phyloP scores from a whole-genome alignment of 2,113 vertebrate species.

The Eulacestoma nigropectus region DNA sequence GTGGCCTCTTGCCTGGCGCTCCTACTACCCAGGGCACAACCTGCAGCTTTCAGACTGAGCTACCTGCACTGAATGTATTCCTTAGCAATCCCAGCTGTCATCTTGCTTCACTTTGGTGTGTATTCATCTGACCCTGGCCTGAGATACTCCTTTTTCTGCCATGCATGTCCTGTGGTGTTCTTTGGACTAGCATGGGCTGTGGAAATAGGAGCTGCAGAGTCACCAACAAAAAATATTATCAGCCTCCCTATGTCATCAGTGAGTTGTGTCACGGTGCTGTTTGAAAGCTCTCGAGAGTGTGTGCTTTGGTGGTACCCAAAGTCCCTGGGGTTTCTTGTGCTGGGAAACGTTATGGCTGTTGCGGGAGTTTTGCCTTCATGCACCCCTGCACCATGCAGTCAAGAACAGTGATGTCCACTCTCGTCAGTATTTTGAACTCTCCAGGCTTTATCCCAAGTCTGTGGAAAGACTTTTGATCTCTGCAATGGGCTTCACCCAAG shows the following conservation, averaged over 20 bases:
- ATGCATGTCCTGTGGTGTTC: accelerated
- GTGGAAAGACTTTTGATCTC: neutral
- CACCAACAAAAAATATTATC: neutral
- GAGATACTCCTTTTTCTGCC: neutral
- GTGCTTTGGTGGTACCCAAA: neutral
- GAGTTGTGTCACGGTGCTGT: neutral
- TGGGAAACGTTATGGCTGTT: accelerated
- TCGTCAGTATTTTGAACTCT: neutral
- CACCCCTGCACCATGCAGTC: accelerated
- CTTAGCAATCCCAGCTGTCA: neutral
- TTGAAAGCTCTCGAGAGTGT: neutral
- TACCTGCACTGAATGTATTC: neutral
- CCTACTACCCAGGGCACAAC: neutral
- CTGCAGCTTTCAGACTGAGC: neutral
- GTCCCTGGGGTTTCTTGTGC: neutral
- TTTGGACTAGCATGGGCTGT: neutral
- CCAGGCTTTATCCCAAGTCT: neutral
- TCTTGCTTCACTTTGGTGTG: neutral
- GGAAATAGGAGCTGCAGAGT: neutral
- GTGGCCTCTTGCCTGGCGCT: neutral
- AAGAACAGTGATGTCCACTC: neutral
- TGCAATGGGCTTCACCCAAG: neutral
- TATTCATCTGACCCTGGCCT: neutral
- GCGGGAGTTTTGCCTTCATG: neutral
- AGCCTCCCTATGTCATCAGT: neutral